Evolutionary conservation across 2,888 invertebrate genomes (phyloP).

Genomic region (Ephialtes manifestator): DNA sequence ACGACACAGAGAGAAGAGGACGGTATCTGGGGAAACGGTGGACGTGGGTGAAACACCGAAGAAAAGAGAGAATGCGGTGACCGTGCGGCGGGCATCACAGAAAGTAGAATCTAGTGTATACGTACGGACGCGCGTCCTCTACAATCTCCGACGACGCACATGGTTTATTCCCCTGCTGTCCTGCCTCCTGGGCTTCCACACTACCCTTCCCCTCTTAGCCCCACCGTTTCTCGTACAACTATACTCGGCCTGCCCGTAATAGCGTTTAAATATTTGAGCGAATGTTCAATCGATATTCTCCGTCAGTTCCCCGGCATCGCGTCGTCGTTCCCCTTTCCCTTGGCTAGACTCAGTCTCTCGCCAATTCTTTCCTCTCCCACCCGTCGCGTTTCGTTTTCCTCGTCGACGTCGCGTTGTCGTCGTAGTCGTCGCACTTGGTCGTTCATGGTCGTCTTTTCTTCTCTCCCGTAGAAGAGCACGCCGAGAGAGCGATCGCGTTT

Average conservation of each 20-base stretch:
- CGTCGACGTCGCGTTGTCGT: conserved; percentile 24
- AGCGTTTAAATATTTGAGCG: conserved; percentile 85
- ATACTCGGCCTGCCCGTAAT: conserved; percentile 79
- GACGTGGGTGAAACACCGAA: conserved; percentile 33
- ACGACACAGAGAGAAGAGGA: background rate
- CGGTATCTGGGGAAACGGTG: background rate
- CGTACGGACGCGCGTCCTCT: conserved; percentile 21
- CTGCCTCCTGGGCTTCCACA: conserved; percentile 43
- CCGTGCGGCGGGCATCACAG: conserved; percentile 49
- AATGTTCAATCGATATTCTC: conserved; percentile 84
- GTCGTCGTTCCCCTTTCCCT: conserved; percentile 47
- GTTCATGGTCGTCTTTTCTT: conserved; percentile 64
- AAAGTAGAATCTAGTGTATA: conserved; percentile 1
- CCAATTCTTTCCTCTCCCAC: conserved; percentile 61
- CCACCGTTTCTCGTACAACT: conserved; percentile 72
- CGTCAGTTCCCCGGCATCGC: conserved; percentile 67
- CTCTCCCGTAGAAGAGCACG: conserved; percentile 63
- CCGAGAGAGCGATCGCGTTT: conserved; percentile 70
- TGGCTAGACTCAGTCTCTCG: conserved; percentile 65
- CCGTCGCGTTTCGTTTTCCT: conserved; percentile 11
- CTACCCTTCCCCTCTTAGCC: conserved; percentile 11
- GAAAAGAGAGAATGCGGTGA: conserved; percentile 48
- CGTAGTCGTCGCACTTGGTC: conserved; percentile 1
- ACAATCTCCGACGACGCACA: conserved; percentile 48
- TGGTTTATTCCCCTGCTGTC: conserved; percentile 47